Conservation (phyloP, 2,888 invertebrate species). For the Pteria penguin region DNA sequence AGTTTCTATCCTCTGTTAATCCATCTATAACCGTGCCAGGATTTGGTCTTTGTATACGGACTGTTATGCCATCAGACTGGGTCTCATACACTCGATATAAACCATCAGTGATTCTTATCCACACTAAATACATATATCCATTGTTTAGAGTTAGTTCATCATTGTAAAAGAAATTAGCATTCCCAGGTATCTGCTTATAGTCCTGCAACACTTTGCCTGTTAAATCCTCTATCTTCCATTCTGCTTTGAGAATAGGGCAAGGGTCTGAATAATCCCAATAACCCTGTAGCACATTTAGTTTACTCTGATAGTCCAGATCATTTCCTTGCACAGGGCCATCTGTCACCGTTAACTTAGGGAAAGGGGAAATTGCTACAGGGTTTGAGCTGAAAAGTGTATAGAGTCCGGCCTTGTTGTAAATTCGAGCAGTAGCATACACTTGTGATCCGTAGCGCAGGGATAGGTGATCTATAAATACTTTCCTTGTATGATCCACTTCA, state of each 20-base stretch:
- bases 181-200: constrained; percentile 41
- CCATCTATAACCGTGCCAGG: constrained; percentile 67
- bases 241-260: constrained; percentile 55
- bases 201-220: constrained; percentile 51
- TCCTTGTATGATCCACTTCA: constrained; percentile 15
- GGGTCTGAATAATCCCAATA: constrained; percentile 61
- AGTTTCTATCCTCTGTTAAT: constrained; percentile 53
- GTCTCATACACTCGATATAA: constrained; percentile 50
- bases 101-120: constrained; percentile 54
- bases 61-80: constrained; percentile 60
- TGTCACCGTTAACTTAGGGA: constrained; percentile 43
- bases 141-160: constrained; percentile 59
- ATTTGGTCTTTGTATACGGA: constrained; percentile 60
- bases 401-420: constrained; percentile 61
- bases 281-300: constrained; percentile 55
- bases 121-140: constrained; percentile 57
- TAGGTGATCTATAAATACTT: constrained; percentile 47
- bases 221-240: constrained; percentile 57
- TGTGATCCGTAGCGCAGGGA: constrained; percentile 29
- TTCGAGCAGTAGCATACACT: constrained; percentile 54
- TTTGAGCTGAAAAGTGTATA: constrained; percentile 49
- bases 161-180: constrained; percentile 48
- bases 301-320: constrained; percentile 57
- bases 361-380: constrained; percentile 57
- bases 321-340: constrained; percentile 47